Evolutionary conservation across 2,888 invertebrate species (phyloP).

Genomic region (Erebia palarica): DNA sequence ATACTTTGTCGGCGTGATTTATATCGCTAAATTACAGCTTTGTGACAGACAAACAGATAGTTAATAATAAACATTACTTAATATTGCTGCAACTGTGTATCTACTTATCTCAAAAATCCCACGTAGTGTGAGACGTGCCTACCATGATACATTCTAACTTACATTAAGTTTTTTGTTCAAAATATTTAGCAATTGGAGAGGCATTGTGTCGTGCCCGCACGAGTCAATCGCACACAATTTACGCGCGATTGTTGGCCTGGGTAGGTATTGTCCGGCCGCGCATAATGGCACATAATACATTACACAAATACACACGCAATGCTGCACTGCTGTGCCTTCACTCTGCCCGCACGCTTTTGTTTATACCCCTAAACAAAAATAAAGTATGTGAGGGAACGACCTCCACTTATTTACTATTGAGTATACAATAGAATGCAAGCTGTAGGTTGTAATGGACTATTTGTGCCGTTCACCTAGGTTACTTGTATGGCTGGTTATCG

Average conservation of each 20-base stretch:
- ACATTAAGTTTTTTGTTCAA: background rate
- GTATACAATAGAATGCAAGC: no score
- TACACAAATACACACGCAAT: conserved; percentile 6
- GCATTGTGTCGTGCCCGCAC: conserved; percentile 9
- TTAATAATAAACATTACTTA: no score
- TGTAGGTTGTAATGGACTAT: no score
- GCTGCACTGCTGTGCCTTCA: conserved; percentile 7
- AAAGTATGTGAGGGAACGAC: background rate
- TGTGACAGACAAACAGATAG: no score
- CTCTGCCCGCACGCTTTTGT: conserved; percentile 12
- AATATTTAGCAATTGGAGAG: background rate
- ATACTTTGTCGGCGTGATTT: no score
- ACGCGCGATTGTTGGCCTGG: conserved; percentile 1
- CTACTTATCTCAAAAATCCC: background rate
- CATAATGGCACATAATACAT: conserved; percentile 1
- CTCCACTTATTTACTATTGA: no score
- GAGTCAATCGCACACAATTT: conserved; percentile 11
- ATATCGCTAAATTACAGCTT: no score
- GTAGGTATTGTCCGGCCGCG: background rate
- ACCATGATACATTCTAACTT: background rate
- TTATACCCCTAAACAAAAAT: background rate
- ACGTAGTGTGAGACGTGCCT: background rate
- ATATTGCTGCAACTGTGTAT: no score
- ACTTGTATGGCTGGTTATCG: no score
- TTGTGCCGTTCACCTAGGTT: no score